Conservation (phyloP, 1,140 invertebrate genomes). For the Bombus haemorrhoidalis region DNA sequence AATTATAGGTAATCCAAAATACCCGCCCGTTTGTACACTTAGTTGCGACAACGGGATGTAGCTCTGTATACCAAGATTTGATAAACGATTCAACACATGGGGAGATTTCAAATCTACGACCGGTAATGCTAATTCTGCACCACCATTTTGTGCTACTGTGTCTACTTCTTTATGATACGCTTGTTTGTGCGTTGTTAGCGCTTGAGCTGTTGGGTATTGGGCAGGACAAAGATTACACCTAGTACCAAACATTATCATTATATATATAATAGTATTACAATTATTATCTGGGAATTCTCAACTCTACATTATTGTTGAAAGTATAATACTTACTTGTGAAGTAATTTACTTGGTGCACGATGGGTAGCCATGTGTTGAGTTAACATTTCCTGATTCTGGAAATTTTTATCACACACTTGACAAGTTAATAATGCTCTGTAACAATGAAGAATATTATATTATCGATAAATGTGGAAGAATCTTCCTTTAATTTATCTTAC, state of each 20-base stretch:
- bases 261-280: not conserved
- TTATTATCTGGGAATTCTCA: not conserved
- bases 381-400: slow-evolving; percentile 81
- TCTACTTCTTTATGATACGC: slow-evolving; percentile 86
- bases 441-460: not conserved
- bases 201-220: slow-evolving; percentile 86
- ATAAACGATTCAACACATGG: slow-evolving; percentile 85
- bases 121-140: slow-evolving; percentile 87
- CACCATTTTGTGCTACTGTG: slow-evolving; percentile 73
- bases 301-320: not conserved
- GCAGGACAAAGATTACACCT: slow-evolving; percentile 89
- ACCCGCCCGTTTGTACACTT: slow-evolving; percentile 84
- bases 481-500: slow-evolving; percentile 51
- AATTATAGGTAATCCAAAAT: slow-evolving; percentile 89
- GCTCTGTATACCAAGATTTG: slow-evolving; percentile 87
- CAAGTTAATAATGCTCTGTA: slow-evolving; percentile 77
- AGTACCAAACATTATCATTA: slow-evolving; percentile 65
- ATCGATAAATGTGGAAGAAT: not conserved
- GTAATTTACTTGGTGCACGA: slow-evolving; percentile 80
- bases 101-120: slow-evolving; percentile 88
- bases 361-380: slow-evolving; percentile 82
- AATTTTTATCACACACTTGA: slow-evolving; percentile 83
- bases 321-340: slow-evolving; percentile 78
- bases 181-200: slow-evolving; percentile 87
- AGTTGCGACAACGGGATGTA: slow-evolving; percentile 88